Conservation (phyloP, 2,888 invertebrate species). For the Orthosia gothica region DNA sequence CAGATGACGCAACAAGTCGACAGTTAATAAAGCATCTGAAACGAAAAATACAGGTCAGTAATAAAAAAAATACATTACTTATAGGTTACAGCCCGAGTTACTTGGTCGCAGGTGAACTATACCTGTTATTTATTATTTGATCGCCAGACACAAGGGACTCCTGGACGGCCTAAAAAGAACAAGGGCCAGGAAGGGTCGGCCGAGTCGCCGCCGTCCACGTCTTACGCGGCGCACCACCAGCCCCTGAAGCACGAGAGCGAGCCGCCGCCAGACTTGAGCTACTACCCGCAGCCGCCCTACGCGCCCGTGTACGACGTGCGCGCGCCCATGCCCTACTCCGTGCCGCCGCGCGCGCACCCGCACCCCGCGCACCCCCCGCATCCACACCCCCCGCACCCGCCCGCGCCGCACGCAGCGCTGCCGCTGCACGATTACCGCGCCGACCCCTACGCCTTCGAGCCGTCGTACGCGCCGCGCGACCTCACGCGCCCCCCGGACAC, state of each 20-base stretch:
- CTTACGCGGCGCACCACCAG: constrained; percentile 79
- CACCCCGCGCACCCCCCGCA: constrained; percentile 63
- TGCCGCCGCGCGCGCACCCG: constrained; percentile 75
- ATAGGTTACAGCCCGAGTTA: background rate
- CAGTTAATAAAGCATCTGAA: constrained; percentile 88
- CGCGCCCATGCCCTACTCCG: constrained; percentile 73
- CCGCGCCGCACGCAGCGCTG: constrained; percentile 58
- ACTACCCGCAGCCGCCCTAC: constrained; percentile 81
- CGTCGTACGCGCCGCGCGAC: constrained; percentile 76
- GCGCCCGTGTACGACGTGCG: constrained; percentile 75
- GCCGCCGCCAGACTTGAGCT: constrained; percentile 70
- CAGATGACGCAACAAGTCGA: constrained; percentile 83
- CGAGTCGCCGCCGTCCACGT: constrained; percentile 85
- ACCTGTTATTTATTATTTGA: constrained; percentile 17
- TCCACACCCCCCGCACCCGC: constrained; percentile 69
- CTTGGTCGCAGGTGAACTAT: background rate
- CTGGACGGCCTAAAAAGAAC: constrained; percentile 88
- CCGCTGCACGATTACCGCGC: constrained; percentile 75
- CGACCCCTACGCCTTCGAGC: constrained; percentile 73
- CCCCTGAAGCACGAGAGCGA: constrained; percentile 84
- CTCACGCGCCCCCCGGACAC: constrained; percentile 80
- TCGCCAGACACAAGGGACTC: constrained; percentile 83
- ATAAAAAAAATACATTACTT: background rate
- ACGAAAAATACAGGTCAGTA: constrained; percentile 87
- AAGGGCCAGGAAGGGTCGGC: constrained; percentile 80